A percentile compares a stretch with the other conserved stretches of the same genome.
Evolutionary conservation across 2,888 invertebrate species (phyloP).

Genomic region (Oscheius sp.): DNA sequence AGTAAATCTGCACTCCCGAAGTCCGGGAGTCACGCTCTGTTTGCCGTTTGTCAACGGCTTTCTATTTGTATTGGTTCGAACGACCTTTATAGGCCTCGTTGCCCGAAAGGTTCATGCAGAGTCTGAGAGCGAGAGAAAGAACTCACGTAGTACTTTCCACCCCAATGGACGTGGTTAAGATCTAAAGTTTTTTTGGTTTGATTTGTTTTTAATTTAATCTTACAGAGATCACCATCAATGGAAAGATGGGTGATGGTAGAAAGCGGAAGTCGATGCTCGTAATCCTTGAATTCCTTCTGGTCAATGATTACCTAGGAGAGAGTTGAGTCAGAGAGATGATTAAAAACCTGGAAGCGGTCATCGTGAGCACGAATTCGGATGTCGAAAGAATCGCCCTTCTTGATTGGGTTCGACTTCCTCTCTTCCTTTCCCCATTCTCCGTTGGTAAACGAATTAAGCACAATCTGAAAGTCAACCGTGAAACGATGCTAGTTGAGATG

Average conservation of each 20-base stretch:
- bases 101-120: not conserved
- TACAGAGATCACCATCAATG: constrained; percentile 61
- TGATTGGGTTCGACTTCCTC: constrained; percentile 62
- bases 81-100: not conserved
- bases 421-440: constrained; percentile 65
- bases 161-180: constrained; percentile 62
- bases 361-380: constrained; percentile 61
- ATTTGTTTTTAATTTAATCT: too few relatives aligned
- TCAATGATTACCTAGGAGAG: constrained; percentile 60
- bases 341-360: constrained; percentile 59
- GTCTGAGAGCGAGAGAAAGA: not conserved
- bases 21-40: constrained; percentile 14
- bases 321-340: too few relatives aligned
- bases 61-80: constrained; percentile 22
- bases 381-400: constrained; percentile 63
- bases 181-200: too few relatives aligned
- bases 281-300: constrained; percentile 64
- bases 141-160: constrained; percentile 63
- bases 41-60: constrained; percentile 26
- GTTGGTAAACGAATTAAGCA: constrained; percentile 67
- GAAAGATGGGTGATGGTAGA: constrained; percentile 56
- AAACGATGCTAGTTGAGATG: too few relatives aligned
- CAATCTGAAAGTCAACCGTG: constrained; percentile 43
- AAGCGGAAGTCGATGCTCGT: constrained; percentile 61
- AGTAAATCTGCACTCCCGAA: not conserved